Evolutionary conservation across 2,797 vertebrate genomes (phyloP).

Genomic region (Protonibea diacanthus): DNA sequence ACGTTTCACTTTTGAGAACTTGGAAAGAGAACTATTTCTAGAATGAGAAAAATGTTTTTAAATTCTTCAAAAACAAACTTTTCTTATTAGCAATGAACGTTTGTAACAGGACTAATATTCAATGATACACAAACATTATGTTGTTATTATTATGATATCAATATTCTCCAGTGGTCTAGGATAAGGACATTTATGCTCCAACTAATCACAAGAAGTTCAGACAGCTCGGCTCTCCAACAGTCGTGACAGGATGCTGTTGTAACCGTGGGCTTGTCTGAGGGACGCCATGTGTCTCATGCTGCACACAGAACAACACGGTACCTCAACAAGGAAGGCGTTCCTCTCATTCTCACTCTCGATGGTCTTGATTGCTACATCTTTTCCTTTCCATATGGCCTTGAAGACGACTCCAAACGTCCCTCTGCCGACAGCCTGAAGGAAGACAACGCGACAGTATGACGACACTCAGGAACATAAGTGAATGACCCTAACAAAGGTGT

Average conservation of each 20-base stretch:
- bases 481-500: too few relatives aligned
- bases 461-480: background rate
- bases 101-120: too few relatives aligned
- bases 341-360: constrained; percentile 98
- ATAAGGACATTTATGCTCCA: background rate
- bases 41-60: too few relatives aligned
- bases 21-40: too few relatives aligned
- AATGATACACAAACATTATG: too few relatives aligned
- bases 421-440: constrained; percentile 93
- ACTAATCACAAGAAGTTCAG: background rate
- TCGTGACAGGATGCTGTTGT: background rate
- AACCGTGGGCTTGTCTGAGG: background rate
- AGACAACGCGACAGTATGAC: constrained; percentile 21
- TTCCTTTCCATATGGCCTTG: constrained; percentile 96
- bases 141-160: too few relatives aligned
- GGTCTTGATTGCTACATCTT: constrained; percentile 97
- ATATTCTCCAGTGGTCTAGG: background rate
- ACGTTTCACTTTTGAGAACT: background rate
- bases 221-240: background rate
- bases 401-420: constrained; percentile 98
- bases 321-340: constrained; percentile 97
- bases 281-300: too few relatives aligned
- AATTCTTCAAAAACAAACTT: background rate
- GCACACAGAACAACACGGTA: constrained; percentile 59
- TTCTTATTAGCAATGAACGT: background rate